Evolutionary conservation across 1,140 invertebrate species (phyloP).

Genomic region (Papilio dardanus): DNA sequence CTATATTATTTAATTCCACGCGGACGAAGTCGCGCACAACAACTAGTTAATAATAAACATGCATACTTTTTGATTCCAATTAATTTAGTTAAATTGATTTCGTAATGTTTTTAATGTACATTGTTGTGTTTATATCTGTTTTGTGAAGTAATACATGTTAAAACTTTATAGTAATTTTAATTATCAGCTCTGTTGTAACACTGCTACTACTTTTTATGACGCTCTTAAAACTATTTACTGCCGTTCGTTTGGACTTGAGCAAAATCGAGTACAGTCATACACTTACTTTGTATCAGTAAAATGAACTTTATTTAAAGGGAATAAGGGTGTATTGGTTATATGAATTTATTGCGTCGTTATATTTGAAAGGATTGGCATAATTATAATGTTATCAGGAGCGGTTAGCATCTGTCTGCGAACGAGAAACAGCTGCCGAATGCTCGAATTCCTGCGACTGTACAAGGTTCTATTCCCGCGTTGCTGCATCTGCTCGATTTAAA

Average conservation of each 20-base stretch:
- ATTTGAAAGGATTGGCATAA: slow-evolving; percentile 31
- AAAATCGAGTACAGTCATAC: slow-evolving; percentile 40
- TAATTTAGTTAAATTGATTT: too few species aligned
- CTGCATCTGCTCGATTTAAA: too few species aligned
- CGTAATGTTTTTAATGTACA: too few species aligned
- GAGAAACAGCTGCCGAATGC: slow-evolving; percentile 15
- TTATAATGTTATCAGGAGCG: slow-evolving; percentile 29
- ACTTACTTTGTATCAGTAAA: background rate
- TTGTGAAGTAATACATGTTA: slow-evolving; percentile 1
- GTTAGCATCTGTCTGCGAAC: slow-evolving; percentile 25
- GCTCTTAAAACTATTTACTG: slow-evolving; percentile 25
- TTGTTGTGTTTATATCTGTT: slow-evolving; percentile 6
- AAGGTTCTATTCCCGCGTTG: too few species aligned
- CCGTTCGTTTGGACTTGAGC: background rate
- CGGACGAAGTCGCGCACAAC: too few species aligned
- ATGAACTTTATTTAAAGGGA: background rate
- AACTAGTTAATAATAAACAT: too few species aligned
- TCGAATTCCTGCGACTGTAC: too few species aligned
- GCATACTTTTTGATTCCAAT: too few species aligned
- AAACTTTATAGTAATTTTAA: slow-evolving; percentile 21
- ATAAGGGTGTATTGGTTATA: slow-evolving; percentile 10
- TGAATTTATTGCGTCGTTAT: slow-evolving; percentile 33
- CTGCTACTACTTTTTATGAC: slow-evolving; percentile 3
- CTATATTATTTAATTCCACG: too few species aligned
- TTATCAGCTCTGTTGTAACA: slow-evolving; percentile 1